These are phyloP conservation scores for Palythoa heliodiscus DNA, from an alignment of 92 coral and sea anemone species.

Conservation along the genomic window DNA sequence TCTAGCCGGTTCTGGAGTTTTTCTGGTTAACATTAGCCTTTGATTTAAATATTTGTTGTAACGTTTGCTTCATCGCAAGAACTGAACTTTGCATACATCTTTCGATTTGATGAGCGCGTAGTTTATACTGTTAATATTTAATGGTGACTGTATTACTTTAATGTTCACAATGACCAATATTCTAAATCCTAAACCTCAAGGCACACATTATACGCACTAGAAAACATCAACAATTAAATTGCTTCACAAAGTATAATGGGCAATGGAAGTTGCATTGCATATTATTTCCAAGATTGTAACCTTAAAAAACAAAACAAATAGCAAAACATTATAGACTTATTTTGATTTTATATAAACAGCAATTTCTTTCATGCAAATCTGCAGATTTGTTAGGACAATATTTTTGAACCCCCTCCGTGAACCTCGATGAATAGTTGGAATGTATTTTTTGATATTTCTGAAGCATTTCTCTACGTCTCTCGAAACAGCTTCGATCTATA, in stretches of 20 bases:
- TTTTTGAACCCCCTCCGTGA: neutral
- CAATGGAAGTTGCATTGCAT: neutral
- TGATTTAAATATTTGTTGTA: neutral
- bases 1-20: neutral
- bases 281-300: neutral
- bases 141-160: constrained; percentile 4
- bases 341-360: neutral
- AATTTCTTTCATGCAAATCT: constrained; percentile 3
- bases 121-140: constrained; percentile 22
- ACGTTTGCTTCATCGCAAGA: constrained; percentile 5
- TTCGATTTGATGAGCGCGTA: constrained; percentile 4
- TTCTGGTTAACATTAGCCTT: neutral
- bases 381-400: neutral
- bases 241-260: neutral
- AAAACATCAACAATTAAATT: constrained; percentile 30
- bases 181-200: neutral
- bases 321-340: neutral
- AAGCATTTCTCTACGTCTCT: neutral
- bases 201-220: neutral
- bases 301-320: neutral
- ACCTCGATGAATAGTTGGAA: neutral
- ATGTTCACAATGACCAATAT: constrained; percentile 9
- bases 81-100: constrained; percentile 9
- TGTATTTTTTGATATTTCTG: neutral
- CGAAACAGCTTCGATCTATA: neutral